Evolutionary conservation across 2,888 invertebrate species (phyloP).

Genomic region (Limnephilus auricula): DNA sequence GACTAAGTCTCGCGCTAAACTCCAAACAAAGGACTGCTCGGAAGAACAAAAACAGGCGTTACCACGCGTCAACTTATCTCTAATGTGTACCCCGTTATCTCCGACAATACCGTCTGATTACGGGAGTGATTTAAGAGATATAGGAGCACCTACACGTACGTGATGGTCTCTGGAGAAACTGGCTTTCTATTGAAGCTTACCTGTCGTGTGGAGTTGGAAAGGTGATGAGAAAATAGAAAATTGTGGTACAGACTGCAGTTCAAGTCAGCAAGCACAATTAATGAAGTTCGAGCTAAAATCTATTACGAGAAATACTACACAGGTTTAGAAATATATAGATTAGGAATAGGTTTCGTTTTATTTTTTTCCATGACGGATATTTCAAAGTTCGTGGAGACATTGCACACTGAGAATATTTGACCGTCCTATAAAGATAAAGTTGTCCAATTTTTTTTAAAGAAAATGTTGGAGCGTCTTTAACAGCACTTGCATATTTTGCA

Average conservation of each 20-base stretch:
- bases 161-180: not conserved
- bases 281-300: too few species aligned
- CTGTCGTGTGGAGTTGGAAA: not conserved
- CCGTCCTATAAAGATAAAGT: too few species aligned
- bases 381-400: too few species aligned
- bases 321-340: not conserved
- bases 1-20: not conserved
- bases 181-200: not conserved
- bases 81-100: not conserved
- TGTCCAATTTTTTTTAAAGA: too few species aligned
- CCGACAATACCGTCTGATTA: constrained; percentile 28
- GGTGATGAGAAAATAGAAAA: too few species aligned
- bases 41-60: constrained; percentile 18
- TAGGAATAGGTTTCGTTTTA: too few species aligned
- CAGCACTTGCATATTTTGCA: too few species aligned
- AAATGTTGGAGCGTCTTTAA: too few species aligned
- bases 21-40: not conserved
- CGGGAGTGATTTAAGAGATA: not conserved
- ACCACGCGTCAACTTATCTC: constrained; percentile 38
- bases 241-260: not conserved
- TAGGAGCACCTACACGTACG: not conserved
- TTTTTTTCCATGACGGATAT: too few species aligned
- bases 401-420: too few species aligned
- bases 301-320: too few species aligned
- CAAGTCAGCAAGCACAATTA: not conserved